Evolutionary conservation across 2,888 invertebrate species (phyloP).

Genomic region (Luperina nickerlii): DNA sequence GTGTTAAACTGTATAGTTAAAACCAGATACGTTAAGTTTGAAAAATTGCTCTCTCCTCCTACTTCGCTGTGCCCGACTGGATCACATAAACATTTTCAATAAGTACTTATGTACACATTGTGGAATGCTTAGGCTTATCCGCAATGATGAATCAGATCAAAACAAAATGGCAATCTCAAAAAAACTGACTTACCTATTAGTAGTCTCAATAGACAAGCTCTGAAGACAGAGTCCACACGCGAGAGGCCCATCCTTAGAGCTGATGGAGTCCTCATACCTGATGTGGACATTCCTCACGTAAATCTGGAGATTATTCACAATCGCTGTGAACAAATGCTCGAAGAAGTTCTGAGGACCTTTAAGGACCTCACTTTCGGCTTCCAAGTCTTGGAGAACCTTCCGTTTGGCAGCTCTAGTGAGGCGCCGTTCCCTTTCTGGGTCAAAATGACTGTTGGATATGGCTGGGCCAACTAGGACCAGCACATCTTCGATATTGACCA

Average conservation of each 20-base stretch:
- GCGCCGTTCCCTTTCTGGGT: slow-evolving; percentile 93
- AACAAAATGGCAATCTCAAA: background rate
- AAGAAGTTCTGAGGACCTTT: slow-evolving; percentile 92
- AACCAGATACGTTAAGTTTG: background rate
- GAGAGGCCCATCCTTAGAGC: slow-evolving; percentile 91
- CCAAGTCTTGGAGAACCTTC: slow-evolving; percentile 92
- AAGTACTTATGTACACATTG: background rate
- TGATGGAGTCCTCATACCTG: slow-evolving; percentile 94
- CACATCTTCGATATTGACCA: slow-evolving; percentile 94
- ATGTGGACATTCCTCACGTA: slow-evolving; percentile 94
- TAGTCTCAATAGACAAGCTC: slow-evolving; percentile 94
- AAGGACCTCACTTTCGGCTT: slow-evolving; percentile 90
- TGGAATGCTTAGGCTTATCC: background rate
- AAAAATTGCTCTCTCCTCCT: background rate
- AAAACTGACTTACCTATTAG: slow-evolving; percentile 91
- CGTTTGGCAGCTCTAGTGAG: slow-evolving; percentile 93
- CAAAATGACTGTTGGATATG: slow-evolving; percentile 92
- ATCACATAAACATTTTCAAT: background rate
- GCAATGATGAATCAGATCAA: background rate
- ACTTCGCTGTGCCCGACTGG: background rate
- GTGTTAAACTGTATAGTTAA: background rate
- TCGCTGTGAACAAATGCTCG: slow-evolving; percentile 93
- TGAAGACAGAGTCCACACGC: slow-evolving; percentile 95
- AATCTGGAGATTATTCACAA: slow-evolving; percentile 95
- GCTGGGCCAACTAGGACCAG: slow-evolving; percentile 94